These are phyloP conservation scores for Crematogaster levior DNA, from an alignment of 2,888 invertebrate species.

Conservation along the genomic window DNA sequence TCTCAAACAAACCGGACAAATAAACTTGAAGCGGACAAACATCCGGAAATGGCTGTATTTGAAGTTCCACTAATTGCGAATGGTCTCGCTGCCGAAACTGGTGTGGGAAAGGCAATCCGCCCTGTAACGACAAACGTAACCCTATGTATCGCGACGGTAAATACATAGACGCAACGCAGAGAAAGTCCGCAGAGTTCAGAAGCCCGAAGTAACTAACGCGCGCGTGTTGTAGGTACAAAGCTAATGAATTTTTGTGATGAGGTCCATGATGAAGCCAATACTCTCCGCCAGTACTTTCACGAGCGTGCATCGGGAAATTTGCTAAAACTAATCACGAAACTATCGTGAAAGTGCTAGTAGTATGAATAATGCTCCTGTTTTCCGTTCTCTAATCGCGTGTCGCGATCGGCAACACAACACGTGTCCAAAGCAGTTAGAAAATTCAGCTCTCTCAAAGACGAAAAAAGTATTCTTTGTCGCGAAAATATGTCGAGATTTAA, in stretches of 20 bases:
- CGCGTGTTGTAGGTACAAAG: slow-evolving; percentile 27
- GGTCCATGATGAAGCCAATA: slow-evolving; percentile 45
- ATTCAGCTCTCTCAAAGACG: background rate
- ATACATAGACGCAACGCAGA: slow-evolving; percentile 26
- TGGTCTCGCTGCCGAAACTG: slow-evolving; percentile 31
- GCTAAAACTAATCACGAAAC: slow-evolving; percentile 43
- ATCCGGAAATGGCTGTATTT: slow-evolving; percentile 37
- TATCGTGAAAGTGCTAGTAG: slow-evolving; percentile 14
- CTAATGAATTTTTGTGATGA: slow-evolving; percentile 52
- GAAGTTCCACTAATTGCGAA: slow-evolving; percentile 52
- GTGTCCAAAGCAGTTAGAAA: background rate
- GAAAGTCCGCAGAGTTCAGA: slow-evolving; percentile 48
- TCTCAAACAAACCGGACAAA: slow-evolving; percentile 33
- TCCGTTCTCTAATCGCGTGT: background rate
- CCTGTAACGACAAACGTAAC: slow-evolving; percentile 41
- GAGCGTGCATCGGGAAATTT: slow-evolving; percentile 35
- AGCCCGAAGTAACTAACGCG: slow-evolving; percentile 28
- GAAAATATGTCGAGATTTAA: background rate
- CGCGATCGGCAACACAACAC: background rate
- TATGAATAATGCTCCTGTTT: slow-evolving; percentile 27
- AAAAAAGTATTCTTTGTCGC: background rate
- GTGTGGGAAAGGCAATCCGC: slow-evolving; percentile 40
- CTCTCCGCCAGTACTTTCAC: background rate
- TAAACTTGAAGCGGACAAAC: slow-evolving; percentile 45
- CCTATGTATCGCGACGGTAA: slow-evolving; percentile 34